Percentiles rank a stretch among this genome's conserved stretches.
Evolutionary conservation across 2,797 vertebrate genomes (phyloP).

Genomic region (Synanceia verrucosa): DNA sequence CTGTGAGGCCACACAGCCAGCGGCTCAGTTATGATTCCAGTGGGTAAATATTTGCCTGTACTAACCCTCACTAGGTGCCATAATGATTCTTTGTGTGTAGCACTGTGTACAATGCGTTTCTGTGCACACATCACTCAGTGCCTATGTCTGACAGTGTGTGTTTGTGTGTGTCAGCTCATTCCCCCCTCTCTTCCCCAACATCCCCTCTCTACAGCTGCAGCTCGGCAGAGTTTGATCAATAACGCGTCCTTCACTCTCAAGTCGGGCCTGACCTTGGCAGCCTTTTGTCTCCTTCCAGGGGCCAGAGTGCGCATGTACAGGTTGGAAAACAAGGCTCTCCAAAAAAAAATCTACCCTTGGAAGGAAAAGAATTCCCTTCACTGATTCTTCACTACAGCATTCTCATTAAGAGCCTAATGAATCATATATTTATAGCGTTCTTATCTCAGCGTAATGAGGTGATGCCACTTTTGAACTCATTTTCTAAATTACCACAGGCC

Average conservation of each 20-base stretch:
- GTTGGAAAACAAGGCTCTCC: slow-evolving; percentile 77
- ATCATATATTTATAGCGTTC: slow-evolving; percentile 79
- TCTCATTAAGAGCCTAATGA: slow-evolving; percentile 82
- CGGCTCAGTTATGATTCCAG: slow-evolving; percentile 82
- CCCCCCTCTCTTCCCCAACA: slow-evolving; percentile 16
- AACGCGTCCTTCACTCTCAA: slow-evolving; percentile 86
- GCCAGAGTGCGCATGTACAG: slow-evolving; percentile 83
- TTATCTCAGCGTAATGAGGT: slow-evolving; percentile 78
- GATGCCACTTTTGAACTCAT: slow-evolving; percentile 72
- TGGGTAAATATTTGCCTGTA: slow-evolving; percentile 85
- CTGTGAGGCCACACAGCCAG: slow-evolving; percentile 70
- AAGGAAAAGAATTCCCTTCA: slow-evolving; percentile 63
- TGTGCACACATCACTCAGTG: slow-evolving; percentile 72
- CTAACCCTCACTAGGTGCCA: slow-evolving; percentile 76
- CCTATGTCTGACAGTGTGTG: slow-evolving; percentile 46
- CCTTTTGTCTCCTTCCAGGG: slow-evolving; percentile 86
- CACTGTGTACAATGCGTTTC: slow-evolving; percentile 64
- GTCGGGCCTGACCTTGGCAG: slow-evolving; percentile 86
- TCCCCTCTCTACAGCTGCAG: slow-evolving; percentile 77
- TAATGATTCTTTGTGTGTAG: slow-evolving; percentile 81
- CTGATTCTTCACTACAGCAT: slow-evolving; percentile 57
- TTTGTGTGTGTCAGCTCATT: slow-evolving; percentile 57
- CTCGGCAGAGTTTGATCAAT: slow-evolving; percentile 86
- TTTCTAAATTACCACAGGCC: slow-evolving; percentile 70
- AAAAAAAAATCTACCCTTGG: slow-evolving; percentile 68